Base-by-base conservation (phyloP, 37 sponge, comb jelly and placozoan genomes). In the Cladorhizidae sp. region DNA sequence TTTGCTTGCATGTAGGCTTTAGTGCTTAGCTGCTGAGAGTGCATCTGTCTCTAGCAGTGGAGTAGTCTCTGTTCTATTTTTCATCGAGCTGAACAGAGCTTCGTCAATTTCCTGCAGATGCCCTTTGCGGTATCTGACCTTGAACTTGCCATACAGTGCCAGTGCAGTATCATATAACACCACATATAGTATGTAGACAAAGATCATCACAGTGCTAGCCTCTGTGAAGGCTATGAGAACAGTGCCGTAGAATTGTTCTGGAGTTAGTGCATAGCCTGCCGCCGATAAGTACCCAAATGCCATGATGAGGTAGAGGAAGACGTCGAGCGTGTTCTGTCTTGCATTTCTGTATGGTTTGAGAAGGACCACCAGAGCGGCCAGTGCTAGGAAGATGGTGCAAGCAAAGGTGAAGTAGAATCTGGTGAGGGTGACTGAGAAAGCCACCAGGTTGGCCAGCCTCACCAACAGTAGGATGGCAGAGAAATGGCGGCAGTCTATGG, bases 401-500 rank as follows among this genome's bases (percentile, higher is more conserved):
- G 18, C 52, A 41, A 45, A 72, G 29, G 51, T 7, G 23, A 28
- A 72, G 52, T 72, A 72, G 51, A 43, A 72, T 18, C 49, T 31
- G 40, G 18, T 72, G 17, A 72, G 73, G 39, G 73, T 72, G 8
- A 45, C 17, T 6, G 73, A 49, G 52, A 72, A 72, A 18, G 45
- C 7, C 7, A 45, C 20, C 28, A 72, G 73, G 52, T 72, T 75
- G 32, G 17, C 45, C 15, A 75, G 25, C 9, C 75, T 6, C 20
- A 57, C 18, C 7, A 36, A 2, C 12, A 75, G 59, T 15, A 35
- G 26, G 17, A 75, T 8, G 15, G 75, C 75, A 8, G 75, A 58
- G 57, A 57, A 75, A 61, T 57, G 57, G 38, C 75, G 75, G 23
- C 59, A 75, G 57, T 75, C 75, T 11, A 32, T 3, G 38, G 75